Evolutionary conservation across 1,140 invertebrate species (phyloP).

Genomic region (Aphelinus atriplicis): DNA sequence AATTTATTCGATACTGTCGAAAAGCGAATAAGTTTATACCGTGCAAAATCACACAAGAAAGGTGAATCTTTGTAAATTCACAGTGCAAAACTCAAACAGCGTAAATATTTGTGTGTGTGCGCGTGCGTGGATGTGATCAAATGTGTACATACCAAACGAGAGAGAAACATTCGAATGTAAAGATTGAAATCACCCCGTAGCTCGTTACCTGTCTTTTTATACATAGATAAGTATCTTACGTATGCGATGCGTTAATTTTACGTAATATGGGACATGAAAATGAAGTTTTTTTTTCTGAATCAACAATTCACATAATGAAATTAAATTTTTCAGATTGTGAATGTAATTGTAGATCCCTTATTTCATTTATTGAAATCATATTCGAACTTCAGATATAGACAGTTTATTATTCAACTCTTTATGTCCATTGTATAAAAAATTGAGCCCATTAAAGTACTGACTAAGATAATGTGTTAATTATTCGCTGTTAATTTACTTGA

Average conservation of each 20-base stretch:
- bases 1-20: conserved; percentile 28
- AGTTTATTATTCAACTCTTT: too few relatives aligned
- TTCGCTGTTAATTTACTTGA: conserved; percentile 31
- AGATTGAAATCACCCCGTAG: conserved; percentile 10
- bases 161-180: conserved; percentile 19
- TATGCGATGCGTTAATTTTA: conserved; percentile 5
- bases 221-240: conserved; percentile 29
- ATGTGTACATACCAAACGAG: conserved; percentile 13
- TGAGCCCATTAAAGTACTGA: conserved; percentile 23
- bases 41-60: too few relatives aligned
- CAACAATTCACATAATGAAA: neutral
- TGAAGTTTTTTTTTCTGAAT: neutral
- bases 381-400: neutral
- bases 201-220: conserved; percentile 34
- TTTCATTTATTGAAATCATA: neutral
- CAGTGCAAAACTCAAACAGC: too few relatives aligned
- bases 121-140: neutral
- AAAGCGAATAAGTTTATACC: neutral
- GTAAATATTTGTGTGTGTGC: neutral
- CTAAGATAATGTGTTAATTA: conserved; percentile 21
- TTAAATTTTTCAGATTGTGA: conserved; percentile 7
- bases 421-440: conserved; percentile 36
- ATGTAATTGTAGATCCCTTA: neutral
- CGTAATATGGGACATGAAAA: neutral
- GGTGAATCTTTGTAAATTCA: too few relatives aligned